These are phyloP conservation scores for Apis dorsata DNA, from an alignment of 1,140 invertebrate species.

Conservation along the genomic window DNA sequence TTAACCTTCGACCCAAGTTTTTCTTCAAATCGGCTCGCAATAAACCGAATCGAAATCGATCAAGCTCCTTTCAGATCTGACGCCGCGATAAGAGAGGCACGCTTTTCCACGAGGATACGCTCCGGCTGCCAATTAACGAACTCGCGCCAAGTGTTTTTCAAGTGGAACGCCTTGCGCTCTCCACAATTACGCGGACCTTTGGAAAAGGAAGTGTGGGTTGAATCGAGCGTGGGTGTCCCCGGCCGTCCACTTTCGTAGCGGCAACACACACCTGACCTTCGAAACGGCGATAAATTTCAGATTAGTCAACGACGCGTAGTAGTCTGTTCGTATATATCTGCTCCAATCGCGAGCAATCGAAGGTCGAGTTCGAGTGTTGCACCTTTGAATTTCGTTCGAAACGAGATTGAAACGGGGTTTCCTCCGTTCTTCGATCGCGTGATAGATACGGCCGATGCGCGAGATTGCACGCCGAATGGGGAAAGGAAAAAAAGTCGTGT, in stretches of 20 bases:
- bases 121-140: not conserved
- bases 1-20: no score
- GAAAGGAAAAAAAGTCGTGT: not conserved
- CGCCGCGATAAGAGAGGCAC: not conserved
- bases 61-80: conserved; percentile 2
- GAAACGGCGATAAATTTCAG: conserved; percentile 26
- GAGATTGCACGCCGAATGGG: not conserved
- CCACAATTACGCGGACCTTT: not conserved
- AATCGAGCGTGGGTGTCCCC: not conserved
- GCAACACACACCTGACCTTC: conserved; percentile 28
- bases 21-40: not conserved
- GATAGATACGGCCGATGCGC: no score
- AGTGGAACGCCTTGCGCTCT: conserved; percentile 22
- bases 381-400: not conserved
- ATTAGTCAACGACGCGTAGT: not conserved
- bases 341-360: not conserved
- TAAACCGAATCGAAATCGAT: conserved; percentile 7
- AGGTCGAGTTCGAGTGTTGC: not conserved
- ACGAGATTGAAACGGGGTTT: no score
- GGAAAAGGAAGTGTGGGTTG: not conserved
- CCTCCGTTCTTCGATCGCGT: no score
- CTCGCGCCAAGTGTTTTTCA: not conserved
- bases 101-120: not conserved
- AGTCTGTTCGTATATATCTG: not conserved
- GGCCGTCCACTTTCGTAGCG: not conserved